Percentiles rank a stretch among this genome's conserved stretches.
These are phyloP conservation scores for Caenorhabditis sinica DNA, from an alignment of 2,888 invertebrate genomes.

Conservation along the genomic window DNA sequence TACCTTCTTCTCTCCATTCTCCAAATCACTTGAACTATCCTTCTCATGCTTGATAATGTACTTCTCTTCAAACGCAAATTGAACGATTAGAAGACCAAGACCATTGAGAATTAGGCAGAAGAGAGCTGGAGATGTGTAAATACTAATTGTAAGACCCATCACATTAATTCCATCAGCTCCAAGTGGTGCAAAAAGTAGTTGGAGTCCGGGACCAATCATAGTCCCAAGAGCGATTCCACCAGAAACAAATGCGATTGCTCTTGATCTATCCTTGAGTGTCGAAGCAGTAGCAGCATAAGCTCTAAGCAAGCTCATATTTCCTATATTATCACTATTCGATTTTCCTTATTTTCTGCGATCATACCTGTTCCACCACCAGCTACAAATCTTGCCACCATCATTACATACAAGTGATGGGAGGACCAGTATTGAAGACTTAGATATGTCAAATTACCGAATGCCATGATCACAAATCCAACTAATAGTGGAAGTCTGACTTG, in stretches of 20 bases:
- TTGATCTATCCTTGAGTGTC: conserved; percentile 68
- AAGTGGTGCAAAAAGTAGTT: conserved; percentile 73
- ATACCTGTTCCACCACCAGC: conserved; percentile 72
- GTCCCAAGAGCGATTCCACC: conserved; percentile 76
- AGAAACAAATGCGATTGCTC: conserved; percentile 72
- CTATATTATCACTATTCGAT: conserved; percentile 33
- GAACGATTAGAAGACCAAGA: conserved; percentile 63
- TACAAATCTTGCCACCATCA: conserved; percentile 69
- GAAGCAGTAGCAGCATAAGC: conserved; percentile 74
- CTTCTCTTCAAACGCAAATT: conserved; percentile 70
- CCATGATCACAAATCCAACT: conserved; percentile 70
- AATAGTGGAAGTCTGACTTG: conserved; percentile 68
- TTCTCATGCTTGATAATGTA: conserved; percentile 58
- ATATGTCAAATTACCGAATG: conserved; percentile 70
- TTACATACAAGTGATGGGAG: conserved; percentile 57
- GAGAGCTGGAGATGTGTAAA: conserved; percentile 74
- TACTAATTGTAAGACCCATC: conserved; percentile 65
- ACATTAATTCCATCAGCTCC: conserved; percentile 64
- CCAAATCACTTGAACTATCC: conserved; percentile 1
- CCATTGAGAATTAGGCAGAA: conserved; percentile 64
- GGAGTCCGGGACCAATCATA: conserved; percentile 73
- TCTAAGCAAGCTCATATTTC: conserved; percentile 71
- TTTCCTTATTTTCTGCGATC: not conserved
- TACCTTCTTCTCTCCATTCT: conserved; percentile 21
- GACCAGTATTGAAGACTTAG: conserved; percentile 65